Percentiles rank a stretch among this genome's conserved stretches.
These are phyloP conservation scores for Orcinus orca DNA, from an alignment of 2,113 vertebrate genomes.

Conservation along the genomic window DNA sequence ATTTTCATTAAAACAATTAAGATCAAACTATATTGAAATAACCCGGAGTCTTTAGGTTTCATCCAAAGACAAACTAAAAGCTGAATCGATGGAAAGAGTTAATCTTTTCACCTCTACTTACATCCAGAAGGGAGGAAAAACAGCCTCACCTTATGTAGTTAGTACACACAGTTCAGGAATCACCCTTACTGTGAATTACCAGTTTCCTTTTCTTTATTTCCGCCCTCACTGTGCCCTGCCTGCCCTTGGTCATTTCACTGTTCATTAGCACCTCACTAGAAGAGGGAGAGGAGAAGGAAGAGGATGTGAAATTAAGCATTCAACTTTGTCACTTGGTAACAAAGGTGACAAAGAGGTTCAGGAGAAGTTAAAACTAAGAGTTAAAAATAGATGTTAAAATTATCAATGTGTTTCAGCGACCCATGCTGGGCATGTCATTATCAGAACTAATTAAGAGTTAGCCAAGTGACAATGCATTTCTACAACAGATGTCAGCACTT, in stretches of 20 bases:
- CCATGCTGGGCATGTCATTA: neutral
- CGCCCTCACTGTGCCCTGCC: neutral
- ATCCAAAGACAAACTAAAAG: neutral
- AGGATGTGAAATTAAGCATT: neutral
- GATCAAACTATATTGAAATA: conserved; percentile 28
- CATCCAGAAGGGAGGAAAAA: neutral
- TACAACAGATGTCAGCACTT: neutral
- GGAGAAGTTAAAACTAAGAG: neutral
- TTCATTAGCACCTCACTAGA: neutral
- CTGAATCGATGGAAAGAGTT: neutral
- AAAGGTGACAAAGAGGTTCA: conserved; percentile 29
- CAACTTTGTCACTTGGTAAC: neutral
- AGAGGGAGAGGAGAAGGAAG: neutral
- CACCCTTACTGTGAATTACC: neutral
- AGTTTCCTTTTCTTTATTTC: neutral
- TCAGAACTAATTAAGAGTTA: conserved; percentile 19
- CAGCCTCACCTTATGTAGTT: neutral
- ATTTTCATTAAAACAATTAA: conserved; percentile 66
- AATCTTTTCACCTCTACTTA: neutral
- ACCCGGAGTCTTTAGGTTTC: conserved; percentile 29
- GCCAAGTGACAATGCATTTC: neutral
- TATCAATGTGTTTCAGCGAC: neutral
- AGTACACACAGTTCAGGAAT: neutral
- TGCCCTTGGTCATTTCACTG: conserved; percentile 10
- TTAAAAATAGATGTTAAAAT: conserved; percentile 23